phyloP scores from a whole-genome alignment of 2,888 invertebrate species.

The Mythimna albipuncta region DNA sequence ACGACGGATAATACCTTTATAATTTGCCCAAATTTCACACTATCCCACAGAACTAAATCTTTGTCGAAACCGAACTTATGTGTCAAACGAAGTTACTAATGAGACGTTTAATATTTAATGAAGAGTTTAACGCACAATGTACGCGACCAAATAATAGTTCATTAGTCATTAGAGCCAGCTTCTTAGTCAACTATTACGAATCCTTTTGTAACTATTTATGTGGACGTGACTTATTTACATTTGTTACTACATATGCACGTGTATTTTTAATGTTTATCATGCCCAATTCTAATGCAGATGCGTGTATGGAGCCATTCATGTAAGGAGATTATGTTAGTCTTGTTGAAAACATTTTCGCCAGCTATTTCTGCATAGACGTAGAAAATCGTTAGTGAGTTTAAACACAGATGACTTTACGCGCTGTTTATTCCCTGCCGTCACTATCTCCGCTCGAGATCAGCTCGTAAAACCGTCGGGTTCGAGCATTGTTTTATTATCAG shows the following conservation, averaged over 20 bases:
- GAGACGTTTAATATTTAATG: conserved; percentile 35
- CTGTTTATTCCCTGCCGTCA: conserved; percentile 80
- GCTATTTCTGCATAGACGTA: conserved; percentile 35
- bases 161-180: conserved; percentile 27
- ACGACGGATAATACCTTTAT: conserved; percentile 67
- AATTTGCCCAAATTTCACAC: conserved; percentile 51
- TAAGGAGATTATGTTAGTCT: conserved; percentile 37
- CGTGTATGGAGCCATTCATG: conserved; percentile 13
- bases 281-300: conserved; percentile 52
- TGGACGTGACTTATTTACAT: conserved; percentile 67
- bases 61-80: conserved; percentile 39
- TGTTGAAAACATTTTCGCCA: conserved; percentile 26
- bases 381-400: conserved; percentile 61
- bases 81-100: conserved; percentile 40
- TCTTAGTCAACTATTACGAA: conserved; percentile 31
- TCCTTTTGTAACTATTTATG: conserved; percentile 58
- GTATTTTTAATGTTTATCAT: conserved; percentile 54
- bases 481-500: conserved; percentile 82
- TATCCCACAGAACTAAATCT: conserved; percentile 43
- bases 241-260: conserved; percentile 67
- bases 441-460: conserved; percentile 78
- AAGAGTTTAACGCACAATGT: conserved; percentile 40
- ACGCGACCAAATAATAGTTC: conserved; percentile 14
- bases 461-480: conserved; percentile 80
- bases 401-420: conserved; percentile 77